Percentiles rank a stretch among this genome's conserved stretches.
Conservation (phyloP, 2,797 vertebrate species). For the Chloroceryle inda region DNA sequence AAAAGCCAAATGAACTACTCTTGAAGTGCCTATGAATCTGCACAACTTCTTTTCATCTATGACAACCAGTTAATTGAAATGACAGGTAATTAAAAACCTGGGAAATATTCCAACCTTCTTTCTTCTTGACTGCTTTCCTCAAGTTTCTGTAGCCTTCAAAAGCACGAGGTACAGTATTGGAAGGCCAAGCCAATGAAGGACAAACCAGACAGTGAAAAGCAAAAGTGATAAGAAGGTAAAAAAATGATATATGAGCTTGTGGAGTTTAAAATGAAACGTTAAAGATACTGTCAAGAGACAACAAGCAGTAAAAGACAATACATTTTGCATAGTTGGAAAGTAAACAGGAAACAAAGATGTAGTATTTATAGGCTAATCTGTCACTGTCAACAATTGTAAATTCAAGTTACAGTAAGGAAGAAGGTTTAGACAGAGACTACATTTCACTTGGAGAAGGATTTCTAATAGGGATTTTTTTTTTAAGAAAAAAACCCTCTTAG, state of each 20-base stretch:
- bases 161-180: conserved; percentile 86
- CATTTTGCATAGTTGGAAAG: conserved; percentile 72
- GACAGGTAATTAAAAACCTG: conserved; percentile 82
- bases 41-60: conserved; percentile 68
- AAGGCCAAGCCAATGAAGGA: conserved; percentile 87
- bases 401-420: neutral
- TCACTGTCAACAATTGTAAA: neutral
- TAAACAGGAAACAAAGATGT: conserved; percentile 65
- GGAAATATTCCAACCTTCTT: conserved; percentile 91
- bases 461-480: neutral
- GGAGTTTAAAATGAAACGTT: conserved; percentile 79
- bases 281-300: conserved; percentile 80
- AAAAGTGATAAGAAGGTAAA: conserved; percentile 82
- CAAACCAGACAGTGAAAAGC: conserved; percentile 86
- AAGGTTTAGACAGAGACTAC: neutral
- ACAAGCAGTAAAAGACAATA: conserved; percentile 81
- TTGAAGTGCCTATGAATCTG: conserved; percentile 40
- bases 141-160: conserved; percentile 92
- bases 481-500: neutral
- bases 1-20: neutral
- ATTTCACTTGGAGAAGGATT: neutral
- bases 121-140: conserved; percentile 88
- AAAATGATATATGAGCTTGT: conserved; percentile 82
- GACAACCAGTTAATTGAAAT: conserved; percentile 81
- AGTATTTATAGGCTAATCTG: conserved; percentile 39